These are phyloP conservation scores for Temnothorax ravouxi DNA, from an alignment of 2,888 invertebrate genomes.

Conservation along the genomic window DNA sequence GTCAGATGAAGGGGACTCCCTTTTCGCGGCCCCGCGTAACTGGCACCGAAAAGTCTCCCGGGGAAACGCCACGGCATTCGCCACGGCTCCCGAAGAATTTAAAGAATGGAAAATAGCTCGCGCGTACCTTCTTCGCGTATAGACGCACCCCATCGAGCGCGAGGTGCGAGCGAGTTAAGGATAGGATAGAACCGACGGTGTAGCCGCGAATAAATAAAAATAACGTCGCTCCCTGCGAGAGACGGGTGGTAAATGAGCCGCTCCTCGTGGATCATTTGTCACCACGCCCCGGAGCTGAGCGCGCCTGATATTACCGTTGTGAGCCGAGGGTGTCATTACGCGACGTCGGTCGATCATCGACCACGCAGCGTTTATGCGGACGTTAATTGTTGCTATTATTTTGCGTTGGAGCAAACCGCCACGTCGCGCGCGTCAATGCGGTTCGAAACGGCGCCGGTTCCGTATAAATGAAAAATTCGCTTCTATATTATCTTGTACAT, in stretches of 20 bases:
- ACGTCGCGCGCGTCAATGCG: neutral
- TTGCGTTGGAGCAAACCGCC: neutral
- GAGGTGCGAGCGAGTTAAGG: slow-evolving; percentile 38
- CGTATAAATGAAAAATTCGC: neutral
- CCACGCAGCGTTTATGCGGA: slow-evolving; percentile 41
- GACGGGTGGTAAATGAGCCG: slow-evolving; percentile 52
- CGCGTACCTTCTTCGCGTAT: neutral
- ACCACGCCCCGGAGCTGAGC: slow-evolving; percentile 37
- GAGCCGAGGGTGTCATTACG: slow-evolving; percentile 53
- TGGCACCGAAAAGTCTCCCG: slow-evolving; percentile 58
- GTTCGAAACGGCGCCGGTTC: slow-evolving; percentile 1
- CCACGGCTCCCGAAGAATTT: slow-evolving; percentile 35
- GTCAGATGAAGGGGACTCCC: slow-evolving; percentile 25
- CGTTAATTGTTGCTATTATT: slow-evolving; percentile 54
- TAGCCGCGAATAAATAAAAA: slow-evolving; percentile 59
- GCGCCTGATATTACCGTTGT: slow-evolving; percentile 46
- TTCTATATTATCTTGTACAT: neutral
- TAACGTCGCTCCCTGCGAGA: slow-evolving; percentile 48
- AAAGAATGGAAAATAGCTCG: slow-evolving; percentile 52
- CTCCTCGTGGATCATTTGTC: slow-evolving; percentile 52
- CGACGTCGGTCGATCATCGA: slow-evolving; percentile 51
- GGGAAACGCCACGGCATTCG: slow-evolving; percentile 54
- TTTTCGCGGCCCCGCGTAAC: slow-evolving; percentile 54
- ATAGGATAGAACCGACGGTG: slow-evolving; percentile 12
- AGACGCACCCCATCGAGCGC: neutral